Percentiles rank a stretch among this genome's conserved stretches.
These are phyloP conservation scores for Poeciliopsis gracilis DNA, from an alignment of 2,797 vertebrate species.

Conservation along the genomic window DNA sequence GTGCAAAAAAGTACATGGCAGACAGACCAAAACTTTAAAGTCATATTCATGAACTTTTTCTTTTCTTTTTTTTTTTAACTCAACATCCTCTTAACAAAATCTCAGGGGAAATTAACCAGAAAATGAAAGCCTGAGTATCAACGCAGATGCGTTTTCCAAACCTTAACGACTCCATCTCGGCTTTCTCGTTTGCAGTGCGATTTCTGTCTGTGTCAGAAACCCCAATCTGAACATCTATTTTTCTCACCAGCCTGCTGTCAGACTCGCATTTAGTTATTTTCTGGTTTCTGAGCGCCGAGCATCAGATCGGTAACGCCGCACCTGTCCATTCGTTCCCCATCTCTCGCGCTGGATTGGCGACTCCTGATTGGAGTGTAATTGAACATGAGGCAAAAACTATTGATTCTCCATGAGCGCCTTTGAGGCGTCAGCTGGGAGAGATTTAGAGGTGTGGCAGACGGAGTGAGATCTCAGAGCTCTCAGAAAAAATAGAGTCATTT, in stretches of 20 bases:
- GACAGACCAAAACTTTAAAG: neutral
- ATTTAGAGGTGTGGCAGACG: slow-evolving; percentile 49
- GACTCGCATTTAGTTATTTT: slow-evolving; percentile 11
- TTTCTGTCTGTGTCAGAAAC: neutral
- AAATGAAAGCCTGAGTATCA: neutral
- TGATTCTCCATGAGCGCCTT: slow-evolving; percentile 59
- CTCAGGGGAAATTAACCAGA: slow-evolving; percentile 5
- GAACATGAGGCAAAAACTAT: slow-evolving; percentile 65
- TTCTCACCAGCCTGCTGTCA: neutral
- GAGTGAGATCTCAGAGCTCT: slow-evolving; percentile 62
- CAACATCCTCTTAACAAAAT: neutral
- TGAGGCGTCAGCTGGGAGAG: slow-evolving; percentile 58
- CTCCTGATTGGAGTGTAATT: slow-evolving; percentile 63
- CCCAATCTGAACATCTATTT: slow-evolving; percentile 5
- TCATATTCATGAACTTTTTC: neutral
- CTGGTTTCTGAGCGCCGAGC: slow-evolving; percentile 6
- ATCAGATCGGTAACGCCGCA: slow-evolving; percentile 32
- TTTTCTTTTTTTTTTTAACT: neutral
- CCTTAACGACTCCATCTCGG: neutral
- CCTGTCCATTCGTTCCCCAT: slow-evolving; percentile 38
- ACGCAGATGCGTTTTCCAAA: neutral
- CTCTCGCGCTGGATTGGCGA: slow-evolving; percentile 19
- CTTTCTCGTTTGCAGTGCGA: neutral
- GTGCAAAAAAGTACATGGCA: neutral
- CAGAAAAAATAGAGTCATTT: slow-evolving; percentile 46